These are phyloP conservation scores for Drosophila gunungcola DNA, from an alignment of 1,140 invertebrate genomes.

Conservation along the genomic window DNA sequence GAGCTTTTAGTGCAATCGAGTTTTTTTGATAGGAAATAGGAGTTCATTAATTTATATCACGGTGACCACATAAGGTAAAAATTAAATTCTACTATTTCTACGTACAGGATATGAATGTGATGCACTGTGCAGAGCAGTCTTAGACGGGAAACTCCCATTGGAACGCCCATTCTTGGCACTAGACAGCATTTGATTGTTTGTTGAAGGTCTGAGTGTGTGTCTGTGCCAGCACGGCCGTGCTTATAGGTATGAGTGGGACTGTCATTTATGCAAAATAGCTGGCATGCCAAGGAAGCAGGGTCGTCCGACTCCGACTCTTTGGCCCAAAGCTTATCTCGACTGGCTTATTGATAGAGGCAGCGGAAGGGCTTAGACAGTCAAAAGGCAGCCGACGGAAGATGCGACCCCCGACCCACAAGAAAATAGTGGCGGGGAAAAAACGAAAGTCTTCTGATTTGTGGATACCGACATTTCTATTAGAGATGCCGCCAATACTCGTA, in stretches of 20 bases:
- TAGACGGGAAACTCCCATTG: conserved; percentile 7
- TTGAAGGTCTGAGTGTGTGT: conserved; percentile 5
- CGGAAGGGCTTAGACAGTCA: conserved; percentile 76
- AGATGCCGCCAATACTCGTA: conserved; percentile 47
- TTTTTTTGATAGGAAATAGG: no score
- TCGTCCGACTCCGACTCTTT: conserved; percentile 11
- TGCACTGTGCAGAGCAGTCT: conserved; percentile 11
- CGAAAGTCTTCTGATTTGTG: conserved; percentile 49
- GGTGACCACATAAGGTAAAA: no score
- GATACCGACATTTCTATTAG: conserved; percentile 68
- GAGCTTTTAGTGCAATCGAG: no score
- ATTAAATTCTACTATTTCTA: no score
- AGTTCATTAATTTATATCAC: no score
- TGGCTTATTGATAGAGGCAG: conserved; percentile 76
- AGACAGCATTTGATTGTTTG: conserved; percentile 65
- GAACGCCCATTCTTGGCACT: conserved; percentile 49
- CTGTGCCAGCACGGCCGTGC: conserved; percentile 4
- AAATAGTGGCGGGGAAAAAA: conserved; percentile 32
- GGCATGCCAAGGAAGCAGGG: conserved; percentile 69
- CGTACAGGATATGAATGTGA: neutral
- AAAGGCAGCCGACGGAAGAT: conserved; percentile 54
- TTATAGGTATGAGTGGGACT: conserved; percentile 36
- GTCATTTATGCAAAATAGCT: conserved; percentile 80
- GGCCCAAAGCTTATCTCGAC: conserved; percentile 64
- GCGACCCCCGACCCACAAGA: neutral